A percentile compares a stretch with the other conserved stretches of the same genome.
phyloP scores from a whole-genome alignment of 2,797 vertebrate genomes.

The Alectoris magna region DNA sequence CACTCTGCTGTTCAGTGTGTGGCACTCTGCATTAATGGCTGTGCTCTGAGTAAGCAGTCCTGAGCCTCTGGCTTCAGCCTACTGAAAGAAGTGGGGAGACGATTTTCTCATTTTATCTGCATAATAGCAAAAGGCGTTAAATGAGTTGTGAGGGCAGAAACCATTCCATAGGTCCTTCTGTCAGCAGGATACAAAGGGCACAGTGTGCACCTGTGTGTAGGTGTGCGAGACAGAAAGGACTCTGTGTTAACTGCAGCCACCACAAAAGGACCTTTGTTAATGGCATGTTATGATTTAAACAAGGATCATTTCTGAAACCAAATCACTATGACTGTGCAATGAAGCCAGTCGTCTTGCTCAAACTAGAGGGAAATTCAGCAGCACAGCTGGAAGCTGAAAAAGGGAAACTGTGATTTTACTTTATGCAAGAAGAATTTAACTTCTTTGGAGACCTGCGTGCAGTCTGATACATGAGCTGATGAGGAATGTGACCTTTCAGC shows the following conservation, averaged over 20 bases:
- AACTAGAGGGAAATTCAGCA: slow-evolving; percentile 29
- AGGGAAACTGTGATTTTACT: slow-evolving; percentile 42
- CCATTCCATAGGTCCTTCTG: background rate
- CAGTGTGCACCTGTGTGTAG: background rate
- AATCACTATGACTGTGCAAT: background rate
- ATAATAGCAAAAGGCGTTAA: slow-evolving; percentile 18
- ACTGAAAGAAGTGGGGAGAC: background rate
- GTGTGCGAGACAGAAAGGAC: background rate
- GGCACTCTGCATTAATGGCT: background rate
- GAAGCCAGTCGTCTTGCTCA: background rate
- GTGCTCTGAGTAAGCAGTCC: background rate
- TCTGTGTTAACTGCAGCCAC: slow-evolving; percentile 23
- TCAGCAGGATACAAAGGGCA: background rate
- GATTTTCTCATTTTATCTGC: slow-evolving; percentile 9
- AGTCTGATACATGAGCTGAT: slow-evolving; percentile 44
- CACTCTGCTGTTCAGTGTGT: background rate
- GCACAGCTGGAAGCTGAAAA: slow-evolving; percentile 1
- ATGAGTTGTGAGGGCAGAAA: slow-evolving; percentile 9
- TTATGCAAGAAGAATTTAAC: slow-evolving; percentile 59
- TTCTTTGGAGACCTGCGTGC: background rate
- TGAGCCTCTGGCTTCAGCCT: background rate
- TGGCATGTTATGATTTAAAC: slow-evolving; percentile 43
- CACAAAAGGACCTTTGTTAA: slow-evolving; percentile 47
- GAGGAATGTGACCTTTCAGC: slow-evolving; percentile 74
- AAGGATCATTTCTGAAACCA: background rate